A percentile compares a stretch with the other conserved stretches of the same genome.
Evolutionary conservation across 2,797 vertebrate genomes (phyloP).

Genomic region (Schizothorax lantsangensis): DNA sequence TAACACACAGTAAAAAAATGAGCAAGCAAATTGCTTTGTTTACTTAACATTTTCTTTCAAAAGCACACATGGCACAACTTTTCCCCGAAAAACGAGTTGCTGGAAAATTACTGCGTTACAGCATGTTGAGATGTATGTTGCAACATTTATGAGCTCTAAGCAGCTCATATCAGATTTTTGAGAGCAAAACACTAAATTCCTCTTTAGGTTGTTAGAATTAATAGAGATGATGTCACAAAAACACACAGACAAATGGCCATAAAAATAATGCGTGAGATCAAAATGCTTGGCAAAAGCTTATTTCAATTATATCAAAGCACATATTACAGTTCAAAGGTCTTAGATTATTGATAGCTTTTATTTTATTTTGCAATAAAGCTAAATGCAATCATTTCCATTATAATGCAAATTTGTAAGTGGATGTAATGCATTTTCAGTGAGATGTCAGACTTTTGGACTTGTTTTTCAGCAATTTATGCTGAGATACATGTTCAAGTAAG

Average conservation of each 20-base stretch:
- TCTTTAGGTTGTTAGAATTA: conserved; percentile 35
- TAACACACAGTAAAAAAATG: conserved; percentile 30
- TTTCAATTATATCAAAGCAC: neutral
- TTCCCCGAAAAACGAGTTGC: conserved; percentile 11
- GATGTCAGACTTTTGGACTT: neutral
- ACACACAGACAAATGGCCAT: neutral
- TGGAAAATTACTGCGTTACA: conserved; percentile 39
- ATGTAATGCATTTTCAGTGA: neutral
- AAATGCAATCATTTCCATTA: neutral
- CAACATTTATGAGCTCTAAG: neutral
- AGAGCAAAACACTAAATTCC: conserved; percentile 16
- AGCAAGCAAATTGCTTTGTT: conserved; percentile 40
- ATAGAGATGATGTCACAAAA: conserved; percentile 20
- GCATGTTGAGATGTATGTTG: conserved; percentile 44
- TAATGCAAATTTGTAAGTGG: neutral
- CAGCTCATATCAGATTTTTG: conserved; percentile 6
- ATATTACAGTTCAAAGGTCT: neutral
- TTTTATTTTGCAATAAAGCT: neutral
- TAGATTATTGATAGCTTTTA: neutral
- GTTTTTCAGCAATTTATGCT: neutral
- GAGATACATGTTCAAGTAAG: neutral
- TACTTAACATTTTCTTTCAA: conserved; percentile 46
- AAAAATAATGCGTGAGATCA: neutral
- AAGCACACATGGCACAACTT: conserved; percentile 49
- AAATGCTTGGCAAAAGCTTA: neutral